phyloP scores from a whole-genome alignment of 2,888 invertebrate species.

The Autographa gamma region DNA sequence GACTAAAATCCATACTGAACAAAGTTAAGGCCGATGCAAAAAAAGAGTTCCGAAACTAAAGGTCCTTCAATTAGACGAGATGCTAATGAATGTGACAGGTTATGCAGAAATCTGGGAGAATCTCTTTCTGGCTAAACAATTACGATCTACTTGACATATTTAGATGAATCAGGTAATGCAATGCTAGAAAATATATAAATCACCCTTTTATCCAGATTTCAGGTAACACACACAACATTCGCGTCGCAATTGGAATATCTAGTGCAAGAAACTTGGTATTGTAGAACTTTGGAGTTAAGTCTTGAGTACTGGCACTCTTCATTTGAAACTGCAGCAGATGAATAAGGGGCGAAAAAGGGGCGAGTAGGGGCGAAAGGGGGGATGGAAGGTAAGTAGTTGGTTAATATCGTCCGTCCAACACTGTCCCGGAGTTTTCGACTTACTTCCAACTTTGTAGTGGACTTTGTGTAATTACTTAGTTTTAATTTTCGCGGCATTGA shows the following conservation, averaged over 20 bases:
- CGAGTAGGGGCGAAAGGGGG: not conserved
- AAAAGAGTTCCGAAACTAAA: no score
- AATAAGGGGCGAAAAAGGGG: not conserved
- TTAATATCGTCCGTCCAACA: slow-evolving; percentile 30
- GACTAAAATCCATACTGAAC: no score
- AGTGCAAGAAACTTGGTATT: slow-evolving; percentile 45
- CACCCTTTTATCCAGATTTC: not conserved
- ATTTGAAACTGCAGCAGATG: slow-evolving; percentile 40
- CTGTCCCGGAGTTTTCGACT: slow-evolving; percentile 23
- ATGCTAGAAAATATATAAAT: not conserved
- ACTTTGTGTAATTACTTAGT: slow-evolving; percentile 10
- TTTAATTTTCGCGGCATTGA: slow-evolving; percentile 5
- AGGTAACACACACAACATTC: slow-evolving; percentile 6
- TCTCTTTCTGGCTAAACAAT: not conserved
- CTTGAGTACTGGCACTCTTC: slow-evolving; percentile 42
- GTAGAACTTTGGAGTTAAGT: slow-evolving; percentile 47
- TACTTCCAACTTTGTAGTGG: slow-evolving; percentile 25
- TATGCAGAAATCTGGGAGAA: no score
- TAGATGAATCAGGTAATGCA: not conserved
- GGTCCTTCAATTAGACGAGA: no score
- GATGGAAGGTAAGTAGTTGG: slow-evolving; percentile 22
- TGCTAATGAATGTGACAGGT: no score
- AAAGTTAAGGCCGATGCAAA: no score
- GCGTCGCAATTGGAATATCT: slow-evolving; percentile 35
- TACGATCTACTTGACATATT: not conserved